Percentiles rank a stretch among this genome's conserved stretches.
Conservation (phyloP, 2,888 invertebrate species). For the Apocheima hispidaria region DNA sequence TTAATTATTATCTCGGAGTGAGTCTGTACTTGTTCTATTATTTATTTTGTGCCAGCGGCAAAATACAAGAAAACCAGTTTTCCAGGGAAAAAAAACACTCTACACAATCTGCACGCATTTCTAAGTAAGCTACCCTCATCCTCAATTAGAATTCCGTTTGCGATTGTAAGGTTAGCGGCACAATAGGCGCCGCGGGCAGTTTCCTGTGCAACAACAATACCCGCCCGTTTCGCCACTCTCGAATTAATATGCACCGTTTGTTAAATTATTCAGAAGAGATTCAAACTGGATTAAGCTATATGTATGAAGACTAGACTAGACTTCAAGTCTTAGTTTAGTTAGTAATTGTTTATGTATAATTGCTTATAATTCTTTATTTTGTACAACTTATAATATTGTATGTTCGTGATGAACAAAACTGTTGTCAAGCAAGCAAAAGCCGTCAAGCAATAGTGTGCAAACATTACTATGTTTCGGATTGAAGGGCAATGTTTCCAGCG, state of each 20-base stretch:
- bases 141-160: constrained; percentile 60
- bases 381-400: no score
- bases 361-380: no score
- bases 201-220: constrained; percentile 52
- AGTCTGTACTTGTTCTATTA: no score
- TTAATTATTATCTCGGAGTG: neutral
- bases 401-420: no score
- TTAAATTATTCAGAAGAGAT: constrained; percentile 30
- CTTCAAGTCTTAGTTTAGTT: constrained; percentile 7
- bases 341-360: no score
- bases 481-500: no score
- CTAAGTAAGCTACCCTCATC: constrained; percentile 43
- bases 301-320: constrained; percentile 16
- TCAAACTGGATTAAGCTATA: constrained; percentile 12
- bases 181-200: constrained; percentile 48
- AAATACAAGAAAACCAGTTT: neutral
- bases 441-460: no score
- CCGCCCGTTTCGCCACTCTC: constrained; percentile 40
- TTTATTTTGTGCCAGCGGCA: neutral
- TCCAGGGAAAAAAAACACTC: neutral
- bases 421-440: no score
- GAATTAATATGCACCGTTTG: constrained; percentile 51
- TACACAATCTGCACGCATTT: constrained; percentile 15
- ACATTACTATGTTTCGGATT: no score
- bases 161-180: constrained; percentile 52